Conservation (phyloP, 2,888 invertebrate genomes). For the Ormyrus nitidulus region DNA sequence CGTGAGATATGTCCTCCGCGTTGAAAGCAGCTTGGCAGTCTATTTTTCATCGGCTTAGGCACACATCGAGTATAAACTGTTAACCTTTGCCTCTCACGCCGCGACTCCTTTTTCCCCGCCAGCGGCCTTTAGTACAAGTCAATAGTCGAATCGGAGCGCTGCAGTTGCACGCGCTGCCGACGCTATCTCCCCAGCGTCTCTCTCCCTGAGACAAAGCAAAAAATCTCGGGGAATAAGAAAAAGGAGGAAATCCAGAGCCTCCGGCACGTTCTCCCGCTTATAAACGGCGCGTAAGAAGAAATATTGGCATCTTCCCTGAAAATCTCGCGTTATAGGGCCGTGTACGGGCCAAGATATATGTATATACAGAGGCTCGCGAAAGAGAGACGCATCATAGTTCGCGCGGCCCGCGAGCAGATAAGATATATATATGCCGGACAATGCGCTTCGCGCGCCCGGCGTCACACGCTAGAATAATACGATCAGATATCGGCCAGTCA, state of each 20-base stretch:
- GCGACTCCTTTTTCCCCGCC: not conserved
- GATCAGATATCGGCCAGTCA: slow-evolving; percentile 62
- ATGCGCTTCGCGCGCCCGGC: slow-evolving; percentile 48
- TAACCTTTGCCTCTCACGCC: not conserved
- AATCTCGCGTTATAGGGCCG: slow-evolving; percentile 29
- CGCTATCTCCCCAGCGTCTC: not conserved
- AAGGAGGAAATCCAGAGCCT: not conserved
- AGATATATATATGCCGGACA: slow-evolving; percentile 52
- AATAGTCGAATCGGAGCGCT: slow-evolving; percentile 31
- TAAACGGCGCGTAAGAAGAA: slow-evolving; percentile 37
- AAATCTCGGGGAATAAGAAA: slow-evolving; percentile 1
- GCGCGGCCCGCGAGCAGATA: slow-evolving; percentile 38
- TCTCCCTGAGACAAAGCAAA: not conserved
- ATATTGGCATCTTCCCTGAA: slow-evolving; percentile 45
- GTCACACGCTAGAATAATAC: slow-evolving; percentile 54
- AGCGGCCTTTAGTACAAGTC: slow-evolving; percentile 17
- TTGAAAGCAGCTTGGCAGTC: not conserved
- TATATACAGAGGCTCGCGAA: slow-evolving; percentile 1
- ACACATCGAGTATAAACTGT: not conserved
- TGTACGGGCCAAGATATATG: slow-evolving; percentile 1
- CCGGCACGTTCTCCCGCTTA: not conserved
- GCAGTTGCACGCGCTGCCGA: slow-evolving; percentile 24
- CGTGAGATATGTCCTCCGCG: not conserved
- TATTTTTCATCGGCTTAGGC: slow-evolving; percentile 21
- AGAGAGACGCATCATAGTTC: slow-evolving; percentile 17